These are phyloP conservation scores for Bombus polaris DNA, from an alignment of 1,140 invertebrate species.

Conservation along the genomic window DNA sequence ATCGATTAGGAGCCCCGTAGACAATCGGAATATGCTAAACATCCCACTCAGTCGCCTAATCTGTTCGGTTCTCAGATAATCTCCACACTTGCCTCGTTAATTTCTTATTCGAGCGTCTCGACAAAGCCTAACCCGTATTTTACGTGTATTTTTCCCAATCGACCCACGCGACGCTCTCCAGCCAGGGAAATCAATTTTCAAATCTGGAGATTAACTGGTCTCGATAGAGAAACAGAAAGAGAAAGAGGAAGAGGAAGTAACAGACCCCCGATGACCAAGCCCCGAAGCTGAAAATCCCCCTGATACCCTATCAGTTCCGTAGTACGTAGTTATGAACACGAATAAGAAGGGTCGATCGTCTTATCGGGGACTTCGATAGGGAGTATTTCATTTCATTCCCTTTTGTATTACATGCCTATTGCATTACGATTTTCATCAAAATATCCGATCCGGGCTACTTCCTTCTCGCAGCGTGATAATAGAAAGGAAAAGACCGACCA, in stretches of 20 bases:
- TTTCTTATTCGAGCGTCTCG: too few species aligned
- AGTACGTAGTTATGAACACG: constrained; percentile 67
- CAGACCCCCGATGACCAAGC: constrained; percentile 32
- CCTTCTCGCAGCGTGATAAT: constrained; percentile 67
- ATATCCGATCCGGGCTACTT: constrained; percentile 58
- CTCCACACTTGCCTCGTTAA: too few species aligned
- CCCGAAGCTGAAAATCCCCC: constrained; percentile 40
- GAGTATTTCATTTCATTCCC: constrained; percentile 65
- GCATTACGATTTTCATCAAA: constrained; percentile 81
- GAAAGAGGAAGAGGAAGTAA: too few species aligned
- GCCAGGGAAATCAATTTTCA: constrained; percentile 60
- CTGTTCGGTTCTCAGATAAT: too few species aligned
- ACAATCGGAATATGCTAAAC: too few species aligned
- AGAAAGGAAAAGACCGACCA: constrained; percentile 23
- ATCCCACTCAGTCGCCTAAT: too few species aligned
- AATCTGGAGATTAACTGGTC: constrained; percentile 69
- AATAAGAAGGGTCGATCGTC: constrained; percentile 68
- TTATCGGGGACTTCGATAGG: constrained; percentile 67
- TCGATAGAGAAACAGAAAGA: neutral
- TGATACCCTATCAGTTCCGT: constrained; percentile 55
- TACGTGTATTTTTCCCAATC: neutral
- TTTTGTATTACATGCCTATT: constrained; percentile 79
- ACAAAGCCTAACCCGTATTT: neutral
- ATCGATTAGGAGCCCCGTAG: too few species aligned
- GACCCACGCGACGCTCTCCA: neutral